These are phyloP conservation scores for Desoria tigrina DNA, from an alignment of 2,888 invertebrate species.

Conservation along the genomic window DNA sequence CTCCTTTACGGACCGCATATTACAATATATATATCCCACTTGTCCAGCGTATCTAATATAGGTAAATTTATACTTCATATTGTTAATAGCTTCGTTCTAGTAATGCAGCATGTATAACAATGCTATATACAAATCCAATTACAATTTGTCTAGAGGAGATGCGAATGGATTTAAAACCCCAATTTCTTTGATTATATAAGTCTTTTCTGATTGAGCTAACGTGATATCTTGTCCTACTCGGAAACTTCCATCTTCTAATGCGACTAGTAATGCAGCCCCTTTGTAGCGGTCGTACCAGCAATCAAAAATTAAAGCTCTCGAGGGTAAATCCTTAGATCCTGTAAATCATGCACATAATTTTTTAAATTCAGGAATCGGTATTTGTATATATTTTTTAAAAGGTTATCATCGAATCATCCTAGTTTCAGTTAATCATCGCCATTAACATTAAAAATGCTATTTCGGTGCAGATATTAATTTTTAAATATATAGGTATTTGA, in stretches of 20 bases:
- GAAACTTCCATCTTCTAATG: slow-evolving; percentile 74
- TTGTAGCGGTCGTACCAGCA: slow-evolving; percentile 89
- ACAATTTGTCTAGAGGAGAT: slow-evolving; percentile 66
- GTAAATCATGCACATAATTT: background rate
- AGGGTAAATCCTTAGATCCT: slow-evolving; percentile 62
- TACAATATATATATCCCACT: slow-evolving; percentile 84
- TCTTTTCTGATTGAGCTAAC: slow-evolving; percentile 69
- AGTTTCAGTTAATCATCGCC: no score
- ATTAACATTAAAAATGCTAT: no score
- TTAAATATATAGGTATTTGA: slow-evolving; percentile 1
- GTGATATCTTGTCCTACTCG: slow-evolving; percentile 74
- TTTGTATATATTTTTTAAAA: no score
- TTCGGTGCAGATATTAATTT: no score
- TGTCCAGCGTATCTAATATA: slow-evolving; percentile 73
- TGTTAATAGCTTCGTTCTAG: no score
- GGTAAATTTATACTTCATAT: slow-evolving; percentile 15
- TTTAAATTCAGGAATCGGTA: no score
- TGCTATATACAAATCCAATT: no score
- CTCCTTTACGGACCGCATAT: slow-evolving; percentile 73
- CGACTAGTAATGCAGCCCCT: slow-evolving; percentile 73
- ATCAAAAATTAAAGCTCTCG: slow-evolving; percentile 86
- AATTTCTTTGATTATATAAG: slow-evolving; percentile 75
- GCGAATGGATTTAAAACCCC: slow-evolving; percentile 79
- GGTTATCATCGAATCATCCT: no score
- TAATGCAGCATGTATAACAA: no score